A percentile compares a stretch with the other conserved stretches of the same genome.
These are phyloP conservation scores for Dryas iulia DNA, from an alignment of 1,140 invertebrate genomes.

Conservation along the genomic window DNA sequence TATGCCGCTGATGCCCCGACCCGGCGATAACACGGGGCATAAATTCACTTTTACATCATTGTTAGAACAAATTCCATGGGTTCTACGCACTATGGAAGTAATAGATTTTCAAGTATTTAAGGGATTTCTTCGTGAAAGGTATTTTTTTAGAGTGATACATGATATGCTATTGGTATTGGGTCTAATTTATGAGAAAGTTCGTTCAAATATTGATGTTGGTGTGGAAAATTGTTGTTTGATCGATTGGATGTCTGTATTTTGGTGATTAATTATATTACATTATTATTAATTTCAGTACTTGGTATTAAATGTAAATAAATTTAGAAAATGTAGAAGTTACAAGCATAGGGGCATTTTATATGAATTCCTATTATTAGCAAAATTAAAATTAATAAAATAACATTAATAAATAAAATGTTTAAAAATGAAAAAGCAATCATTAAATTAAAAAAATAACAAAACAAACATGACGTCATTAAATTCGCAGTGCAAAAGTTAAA, in stretches of 20 bases:
- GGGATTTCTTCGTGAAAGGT: neutral
- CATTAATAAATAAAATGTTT: too few species aligned
- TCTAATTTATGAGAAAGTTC: neutral
- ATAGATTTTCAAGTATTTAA: neutral
- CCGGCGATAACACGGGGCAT: slow-evolving; percentile 13
- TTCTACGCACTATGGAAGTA: neutral
- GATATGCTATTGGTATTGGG: neutral
- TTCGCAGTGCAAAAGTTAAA: too few species aligned
- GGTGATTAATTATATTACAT: neutral
- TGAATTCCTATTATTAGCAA: too few species aligned
- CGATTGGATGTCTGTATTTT: neutral
- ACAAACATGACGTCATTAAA: too few species aligned
- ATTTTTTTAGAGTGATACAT: neutral
- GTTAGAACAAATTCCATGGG: slow-evolving; percentile 12
- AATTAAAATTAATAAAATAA: too few species aligned
- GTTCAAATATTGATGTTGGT: neutral
- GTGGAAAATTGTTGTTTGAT: neutral
- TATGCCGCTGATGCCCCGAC: slow-evolving; percentile 21
- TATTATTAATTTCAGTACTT: too few species aligned
- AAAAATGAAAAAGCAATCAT: too few species aligned
- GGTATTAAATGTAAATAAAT: too few species aligned
- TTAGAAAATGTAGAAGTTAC: too few species aligned
- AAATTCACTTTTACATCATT: slow-evolving; percentile 20
- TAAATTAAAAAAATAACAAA: too few species aligned
- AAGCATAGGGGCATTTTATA: too few species aligned